Evolutionary conservation across 2,113 vertebrate genomes (phyloP).

Genomic region (Amphiprion ocellaris): DNA sequence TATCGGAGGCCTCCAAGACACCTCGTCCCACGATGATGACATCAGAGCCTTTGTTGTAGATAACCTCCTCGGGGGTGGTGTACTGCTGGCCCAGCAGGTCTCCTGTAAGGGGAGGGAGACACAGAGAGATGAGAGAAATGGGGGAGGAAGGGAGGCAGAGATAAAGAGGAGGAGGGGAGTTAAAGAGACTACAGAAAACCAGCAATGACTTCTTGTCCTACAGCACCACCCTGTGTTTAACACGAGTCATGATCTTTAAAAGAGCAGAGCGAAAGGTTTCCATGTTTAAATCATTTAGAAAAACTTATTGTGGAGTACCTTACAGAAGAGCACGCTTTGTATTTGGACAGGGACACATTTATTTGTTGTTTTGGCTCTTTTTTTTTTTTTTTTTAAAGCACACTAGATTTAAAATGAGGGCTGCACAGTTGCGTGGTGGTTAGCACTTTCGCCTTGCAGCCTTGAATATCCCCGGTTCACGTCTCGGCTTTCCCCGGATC

Average conservation of each 20-base stretch:
- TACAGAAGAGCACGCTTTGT: no score
- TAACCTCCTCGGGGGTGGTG: constrained; percentile 89
- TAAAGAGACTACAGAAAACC: background rate
- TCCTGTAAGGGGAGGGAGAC: constrained; percentile 78
- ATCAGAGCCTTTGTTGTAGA: constrained; percentile 89
- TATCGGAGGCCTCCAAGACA: constrained; percentile 86
- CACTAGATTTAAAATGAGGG: no score
- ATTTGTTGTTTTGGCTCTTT: no score
- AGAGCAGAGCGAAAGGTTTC: background rate
- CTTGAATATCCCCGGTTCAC: no score
- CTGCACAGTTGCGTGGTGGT: no score
- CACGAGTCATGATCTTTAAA: background rate
- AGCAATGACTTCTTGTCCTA: background rate
- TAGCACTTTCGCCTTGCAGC: no score
- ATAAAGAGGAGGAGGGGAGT: background rate
- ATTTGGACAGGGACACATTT: no score
- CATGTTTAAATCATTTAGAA: no score
- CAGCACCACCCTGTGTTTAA: constrained; percentile 65
- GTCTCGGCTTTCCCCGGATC: no score
- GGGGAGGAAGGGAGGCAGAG: background rate
- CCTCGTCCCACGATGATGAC: constrained; percentile 96
- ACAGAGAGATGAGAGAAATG: background rate
- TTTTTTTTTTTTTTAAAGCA: no score
- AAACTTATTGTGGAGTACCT: no score
- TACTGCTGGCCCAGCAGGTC: constrained; percentile 94